Evolutionary conservation across 2,888 invertebrate species (phyloP).

Genomic region (Vanessa cardui): DNA sequence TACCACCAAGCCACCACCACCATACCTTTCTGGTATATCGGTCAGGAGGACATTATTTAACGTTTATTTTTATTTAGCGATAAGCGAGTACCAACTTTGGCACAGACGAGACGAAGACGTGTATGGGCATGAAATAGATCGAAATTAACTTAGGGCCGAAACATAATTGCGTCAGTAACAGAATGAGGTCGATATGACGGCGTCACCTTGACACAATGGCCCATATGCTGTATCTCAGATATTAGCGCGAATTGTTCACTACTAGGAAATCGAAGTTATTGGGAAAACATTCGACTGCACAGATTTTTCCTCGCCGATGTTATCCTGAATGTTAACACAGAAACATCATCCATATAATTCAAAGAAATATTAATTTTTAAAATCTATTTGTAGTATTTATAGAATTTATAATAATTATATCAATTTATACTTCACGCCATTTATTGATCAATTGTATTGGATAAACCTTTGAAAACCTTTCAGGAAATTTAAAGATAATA

Average conservation of each 20-base stretch:
- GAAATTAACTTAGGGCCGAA: slow-evolving; percentile 13
- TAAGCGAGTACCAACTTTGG: neutral
- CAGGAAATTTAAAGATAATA: no score
- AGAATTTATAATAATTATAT: no score
- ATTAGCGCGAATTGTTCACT: slow-evolving; percentile 24
- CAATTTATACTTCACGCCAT: no score
- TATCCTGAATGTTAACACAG: neutral
- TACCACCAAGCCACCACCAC: no score
- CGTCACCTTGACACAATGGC: slow-evolving; percentile 42
- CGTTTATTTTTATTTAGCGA: neutral
- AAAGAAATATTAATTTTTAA: no score
- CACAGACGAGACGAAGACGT: neutral
- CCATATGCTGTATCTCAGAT: slow-evolving; percentile 46
- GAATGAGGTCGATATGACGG: slow-evolving; percentile 29
- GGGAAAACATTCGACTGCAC: slow-evolving; percentile 24
- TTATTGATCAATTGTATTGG: no score
- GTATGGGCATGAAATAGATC: slow-evolving; percentile 9
- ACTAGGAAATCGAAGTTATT: slow-evolving; percentile 41
- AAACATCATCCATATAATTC: neutral
- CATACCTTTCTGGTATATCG: no score
- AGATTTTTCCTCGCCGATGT: slow-evolving; percentile 14
- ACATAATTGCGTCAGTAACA: slow-evolving; percentile 14
- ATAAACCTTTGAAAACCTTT: no score
- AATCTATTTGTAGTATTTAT: no score
- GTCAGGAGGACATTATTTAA: neutral